Percentiles rank a stretch among this genome's conserved stretches.
These are phyloP conservation scores for Sphenodon punctatus DNA, from an alignment of 2,797 vertebrate species.

Conservation along the genomic window DNA sequence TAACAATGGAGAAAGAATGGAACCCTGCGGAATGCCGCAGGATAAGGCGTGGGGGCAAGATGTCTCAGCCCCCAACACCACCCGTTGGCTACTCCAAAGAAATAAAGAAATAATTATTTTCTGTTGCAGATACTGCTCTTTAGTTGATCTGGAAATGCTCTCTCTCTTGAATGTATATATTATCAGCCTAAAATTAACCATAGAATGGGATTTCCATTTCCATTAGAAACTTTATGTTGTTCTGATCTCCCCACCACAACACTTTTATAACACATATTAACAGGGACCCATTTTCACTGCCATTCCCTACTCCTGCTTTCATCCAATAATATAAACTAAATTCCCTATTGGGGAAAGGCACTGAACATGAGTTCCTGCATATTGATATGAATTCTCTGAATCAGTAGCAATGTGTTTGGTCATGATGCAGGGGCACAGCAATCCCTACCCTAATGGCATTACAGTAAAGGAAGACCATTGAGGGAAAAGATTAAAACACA, in stretches of 20 bases:
- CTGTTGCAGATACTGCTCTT: not conserved
- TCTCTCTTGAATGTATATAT: not conserved
- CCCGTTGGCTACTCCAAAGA: too few relatives aligned
- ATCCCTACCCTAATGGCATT: too few relatives aligned
- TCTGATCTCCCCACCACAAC: not conserved
- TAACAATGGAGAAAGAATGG: too few relatives aligned
- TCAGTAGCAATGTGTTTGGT: accelerated
- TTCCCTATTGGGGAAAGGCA: too few relatives aligned
- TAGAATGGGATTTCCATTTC: not conserved
- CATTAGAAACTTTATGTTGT: not conserved
- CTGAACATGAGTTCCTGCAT: too few relatives aligned
- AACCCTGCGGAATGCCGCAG: too few relatives aligned
- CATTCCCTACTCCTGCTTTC: too few relatives aligned
- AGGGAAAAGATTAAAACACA: not conserved
- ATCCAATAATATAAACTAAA: not conserved
- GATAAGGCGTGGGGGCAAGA: too few relatives aligned
- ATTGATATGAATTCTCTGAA: too few relatives aligned
- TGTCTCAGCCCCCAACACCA: too few relatives aligned
- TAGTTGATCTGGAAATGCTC: not conserved
- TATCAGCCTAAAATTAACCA: conserved; percentile 19
- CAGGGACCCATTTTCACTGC: too few relatives aligned
- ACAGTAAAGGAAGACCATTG: not conserved
- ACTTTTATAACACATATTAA: too few relatives aligned
- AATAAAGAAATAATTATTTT: conserved; percentile 15
- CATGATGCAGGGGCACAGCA: not conserved